Evolutionary conservation across 2,888 invertebrate genomes (phyloP), one percentile per base, ranked within the genome.

Genomic region (Merodon equestris): DNA sequence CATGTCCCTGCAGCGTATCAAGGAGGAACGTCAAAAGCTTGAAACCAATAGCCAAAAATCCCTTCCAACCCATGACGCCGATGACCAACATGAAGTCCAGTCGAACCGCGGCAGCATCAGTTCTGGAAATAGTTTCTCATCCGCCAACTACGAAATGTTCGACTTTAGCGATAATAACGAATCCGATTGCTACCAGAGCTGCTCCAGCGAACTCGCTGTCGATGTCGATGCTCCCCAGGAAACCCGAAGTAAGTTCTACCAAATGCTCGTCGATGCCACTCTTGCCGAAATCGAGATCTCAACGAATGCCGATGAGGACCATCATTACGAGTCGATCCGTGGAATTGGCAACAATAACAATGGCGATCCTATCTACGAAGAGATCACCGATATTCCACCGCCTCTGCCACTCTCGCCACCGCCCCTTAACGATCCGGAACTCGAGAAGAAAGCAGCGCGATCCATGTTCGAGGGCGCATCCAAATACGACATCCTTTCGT

Each of bases 401-500:
- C 95, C 95, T 1, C 87, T 96, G 83, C 95, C 95, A 1, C 87
- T 93, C 0, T 94, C 93, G 84, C 94, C 95, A 14, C 95, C 95
- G 0, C 95, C 95, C 0, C 91, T 91, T n/a, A 89, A 92, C 17
- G 91, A 93, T 82, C 91, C 93, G 53, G 92, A 94, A 68, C 91
- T 94, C 82, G 94, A 94, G 61, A 93, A 93, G 86, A 93, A 94
- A 85, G 93, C 86, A 0, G 86, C 87, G 0, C 85, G 88, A 2
- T 93, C 93, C 53, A 94, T 94, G 85, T 94, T 95, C 89, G 93
- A 94, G 89, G 93, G 95, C 57, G 94, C 94, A 71, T 95, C 96
- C 12, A 96, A 96, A 87, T 96, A 96, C 85, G 96, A 97, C 85
- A 95, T 97, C 84, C 90, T 97, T 57, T 96, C 95, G 74, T 97